Base-by-base conservation (phyloP, 2,888 invertebrate species). In the Salticus scenicus region DNA sequence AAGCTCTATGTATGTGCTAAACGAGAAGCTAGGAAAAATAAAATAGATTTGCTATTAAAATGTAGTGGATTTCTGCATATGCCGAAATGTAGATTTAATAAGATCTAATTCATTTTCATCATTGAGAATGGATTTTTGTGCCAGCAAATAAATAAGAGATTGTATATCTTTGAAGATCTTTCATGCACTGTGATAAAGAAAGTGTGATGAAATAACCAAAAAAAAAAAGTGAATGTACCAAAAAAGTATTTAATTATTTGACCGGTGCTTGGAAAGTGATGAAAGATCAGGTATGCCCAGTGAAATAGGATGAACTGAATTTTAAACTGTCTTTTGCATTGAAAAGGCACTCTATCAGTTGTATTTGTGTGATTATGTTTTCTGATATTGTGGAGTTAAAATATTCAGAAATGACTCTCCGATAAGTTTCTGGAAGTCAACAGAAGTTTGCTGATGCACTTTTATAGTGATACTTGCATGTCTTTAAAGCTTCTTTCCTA, bases 121-220 rank as follows among this genome's bases (percentile, higher is more conserved):
- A 24, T 7, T 7, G 24, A 57, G 24, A 47, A 57, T 57, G 37
- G 57, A 8, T 57, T 57, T 57, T 24, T 57, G 57, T 57, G 20
- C 57, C 57, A 57, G 57, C 57, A 57, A 57, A 24, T 1, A 7
- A 1, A 24, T 57, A 24, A 24, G 57, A 57, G 57, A 57, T 24
- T 24, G 24, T 57, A 24, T 57, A n/a, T n/a, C 41, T 67, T 12
- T 51, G 47, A 30, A 57, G 67, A 84, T 84, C 77, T 84, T 84
- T 73, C 73, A 67, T 77, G 77, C 64, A 84, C 72, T 77, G 83
- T 84, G 83, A 84, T 84, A 83, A 42, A 31, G 72, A 72, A 72
- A 31, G 51, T 31, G 57, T 51, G 72, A 72, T 51, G 72, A 72
- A 57, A 14, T 10, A n/a, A 72, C 72, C 72, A 72, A 72, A 72